Base-by-base conservation (phyloP, 2,113 vertebrate genomes). In the Cheirogaleus medius region DNA sequence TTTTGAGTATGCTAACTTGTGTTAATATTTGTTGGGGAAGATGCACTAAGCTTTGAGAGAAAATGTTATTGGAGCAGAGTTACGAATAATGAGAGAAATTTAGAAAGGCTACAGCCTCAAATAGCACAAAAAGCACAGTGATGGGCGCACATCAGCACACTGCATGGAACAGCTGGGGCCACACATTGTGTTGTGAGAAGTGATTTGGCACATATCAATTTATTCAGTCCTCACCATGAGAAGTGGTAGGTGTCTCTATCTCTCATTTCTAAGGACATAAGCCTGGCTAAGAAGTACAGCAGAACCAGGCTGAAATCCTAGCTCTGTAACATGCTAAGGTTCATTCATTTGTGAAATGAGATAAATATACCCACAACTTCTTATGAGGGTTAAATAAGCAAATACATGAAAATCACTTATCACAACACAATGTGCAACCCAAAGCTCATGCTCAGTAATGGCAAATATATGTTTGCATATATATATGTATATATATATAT, bases 11-110 rank as follows among this genome's bases (percentile, higher is more conserved):
- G 78, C 68, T 80, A 91, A 87, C 78, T 52, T 47, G 25, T 93
- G 47, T 56, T 89, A 86, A 54, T 94, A 94, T 91, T 94, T 97
- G 60, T 91, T 85, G 49, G 87, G 69, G 80, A 74, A 74, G 54
- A 82, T 83, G 49, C 66, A 52, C 25, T 88, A 52, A 42, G 58
- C 56, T 94, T 88, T 64, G 73, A 44, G 44, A 60, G 77, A 88
- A 94, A 81, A 93, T 93, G 34, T 60, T n/a, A 91, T 5, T 37
- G 5, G 52, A 29, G 37, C 49, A 39, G 60, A 91, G 12, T 76
- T 76, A 82, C 10, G 32, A 90, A 95, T 91, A 78, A 86, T 71
- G 81, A 86, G 83, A 52, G 82, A n/a, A 73, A 20, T 47, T 94
- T 84, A 73, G 66, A 78, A 80, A 73, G 49, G 34, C 13, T 11